Percentiles rank a stretch among this genome's conserved stretches.
phyloP scores from a whole-genome alignment of 2,888 invertebrate species.

The Sinodicranocentrus sp. region DNA sequence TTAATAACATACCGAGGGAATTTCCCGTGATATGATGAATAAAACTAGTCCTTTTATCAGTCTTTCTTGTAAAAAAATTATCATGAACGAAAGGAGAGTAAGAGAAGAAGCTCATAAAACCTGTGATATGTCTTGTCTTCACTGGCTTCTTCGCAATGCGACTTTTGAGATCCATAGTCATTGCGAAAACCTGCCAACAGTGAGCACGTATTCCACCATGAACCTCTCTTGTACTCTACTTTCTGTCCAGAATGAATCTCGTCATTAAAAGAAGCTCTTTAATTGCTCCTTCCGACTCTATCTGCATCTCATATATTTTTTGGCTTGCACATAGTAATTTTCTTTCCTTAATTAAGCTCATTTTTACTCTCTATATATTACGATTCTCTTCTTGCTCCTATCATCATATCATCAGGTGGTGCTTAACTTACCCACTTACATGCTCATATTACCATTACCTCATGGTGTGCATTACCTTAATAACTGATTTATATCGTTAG shows the following conservation, averaged over 20 bases:
- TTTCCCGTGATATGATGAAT: conserved; percentile 52
- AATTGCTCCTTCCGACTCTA: conserved; percentile 29
- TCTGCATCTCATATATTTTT: conserved; percentile 30
- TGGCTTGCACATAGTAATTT: conserved; percentile 45
- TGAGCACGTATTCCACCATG: no score
- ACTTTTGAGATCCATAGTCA: not conserved
- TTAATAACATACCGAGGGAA: conserved; percentile 50
- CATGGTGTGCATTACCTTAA: conserved; percentile 10
- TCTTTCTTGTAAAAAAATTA: not conserved
- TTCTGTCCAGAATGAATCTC: conserved; percentile 14
- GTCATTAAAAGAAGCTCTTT: conserved; percentile 10
- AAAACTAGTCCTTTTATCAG: conserved; percentile 8
- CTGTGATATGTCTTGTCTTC: conserved; percentile 1
- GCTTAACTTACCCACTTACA: not conserved
- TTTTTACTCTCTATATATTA: conserved; percentile 9
- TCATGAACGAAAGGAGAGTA: no score
- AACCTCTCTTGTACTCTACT: no score
- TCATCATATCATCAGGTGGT: conserved; percentile 21
- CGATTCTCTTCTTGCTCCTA: not conserved
- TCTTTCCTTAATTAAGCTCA: conserved; percentile 39
- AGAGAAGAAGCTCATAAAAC: conserved; percentile 8
- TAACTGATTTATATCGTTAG: conserved; percentile 49
- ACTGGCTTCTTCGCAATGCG: not conserved
- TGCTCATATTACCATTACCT: conserved; percentile 20
- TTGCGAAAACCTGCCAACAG: not conserved